Conservation (phyloP, 1,140 invertebrate species). For the Diorhabda sublineata region DNA sequence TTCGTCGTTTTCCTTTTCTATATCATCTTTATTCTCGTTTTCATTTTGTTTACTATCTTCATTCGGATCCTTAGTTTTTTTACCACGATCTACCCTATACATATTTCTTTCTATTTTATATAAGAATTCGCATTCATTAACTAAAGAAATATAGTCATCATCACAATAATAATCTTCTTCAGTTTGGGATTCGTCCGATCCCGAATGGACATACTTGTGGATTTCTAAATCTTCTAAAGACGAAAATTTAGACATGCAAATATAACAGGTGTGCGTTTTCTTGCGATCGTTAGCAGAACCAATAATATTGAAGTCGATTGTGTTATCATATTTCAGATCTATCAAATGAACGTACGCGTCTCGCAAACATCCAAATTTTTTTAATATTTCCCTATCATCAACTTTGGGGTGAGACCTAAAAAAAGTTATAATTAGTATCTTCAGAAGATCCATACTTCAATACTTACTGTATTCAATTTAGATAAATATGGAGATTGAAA, state of each 20-base stretch:
- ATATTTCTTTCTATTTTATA: no score
- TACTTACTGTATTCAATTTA: no score
- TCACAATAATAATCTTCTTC: not conserved
- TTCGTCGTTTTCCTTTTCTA: no score
- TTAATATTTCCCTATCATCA: not conserved
- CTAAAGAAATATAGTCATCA: not conserved
- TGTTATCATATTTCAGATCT: not conserved
- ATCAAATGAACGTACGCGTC: not conserved
- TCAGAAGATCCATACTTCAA: no score
- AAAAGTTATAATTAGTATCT: no score
- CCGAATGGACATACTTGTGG: not conserved
- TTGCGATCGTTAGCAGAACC: not conserved
- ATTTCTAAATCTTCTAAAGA: not conserved
- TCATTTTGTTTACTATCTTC: no score
- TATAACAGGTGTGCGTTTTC: constrained; percentile 5
- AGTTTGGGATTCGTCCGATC: not conserved
- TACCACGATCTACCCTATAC: no score
- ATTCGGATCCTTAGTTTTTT: no score
- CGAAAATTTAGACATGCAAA: constrained; percentile 5
- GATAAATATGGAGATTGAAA: no score
- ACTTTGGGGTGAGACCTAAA: no score
- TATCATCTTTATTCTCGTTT: no score
- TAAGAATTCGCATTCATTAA: not conserved
- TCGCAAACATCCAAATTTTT: not conserved
- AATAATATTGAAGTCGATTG: not conserved